Percentiles rank a stretch among this genome's conserved stretches.
These are phyloP conservation scores for Cerceris ruficornis DNA, from an alignment of 2,888 invertebrate species.

Conservation along the genomic window DNA sequence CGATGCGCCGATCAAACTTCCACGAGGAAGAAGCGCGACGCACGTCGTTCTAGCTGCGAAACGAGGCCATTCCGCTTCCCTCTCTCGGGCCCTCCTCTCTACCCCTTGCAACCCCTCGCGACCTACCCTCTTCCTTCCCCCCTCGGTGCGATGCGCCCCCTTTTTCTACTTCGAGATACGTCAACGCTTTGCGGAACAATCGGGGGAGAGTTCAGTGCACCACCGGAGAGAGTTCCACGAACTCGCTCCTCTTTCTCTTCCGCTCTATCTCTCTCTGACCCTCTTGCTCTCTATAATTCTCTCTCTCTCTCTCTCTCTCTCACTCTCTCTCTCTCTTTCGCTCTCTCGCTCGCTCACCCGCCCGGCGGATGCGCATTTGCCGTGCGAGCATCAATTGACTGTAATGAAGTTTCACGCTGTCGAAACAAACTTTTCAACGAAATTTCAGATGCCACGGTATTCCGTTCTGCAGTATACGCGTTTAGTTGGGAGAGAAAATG, in stretches of 20 bases:
- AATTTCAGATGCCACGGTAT: slow-evolving; percentile 22
- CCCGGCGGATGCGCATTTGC: slow-evolving; percentile 56
- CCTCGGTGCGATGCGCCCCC: slow-evolving; percentile 53
- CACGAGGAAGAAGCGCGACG: slow-evolving; percentile 50
- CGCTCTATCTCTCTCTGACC: too few relatives aligned
- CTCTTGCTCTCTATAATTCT: too few relatives aligned
- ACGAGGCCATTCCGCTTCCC: slow-evolving; percentile 73
- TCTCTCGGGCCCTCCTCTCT: slow-evolving; percentile 32
- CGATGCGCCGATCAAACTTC: slow-evolving; percentile 49
- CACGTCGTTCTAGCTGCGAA: slow-evolving; percentile 64
- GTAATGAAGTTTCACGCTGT: slow-evolving; percentile 60
- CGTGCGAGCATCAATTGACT: slow-evolving; percentile 57
- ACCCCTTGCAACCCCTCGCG: slow-evolving; percentile 27
- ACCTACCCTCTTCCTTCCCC: slow-evolving; percentile 34
- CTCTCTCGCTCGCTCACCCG: too few relatives aligned
- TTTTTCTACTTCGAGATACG: slow-evolving; percentile 69
- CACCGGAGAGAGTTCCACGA: slow-evolving; percentile 66
- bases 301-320: too few relatives aligned
- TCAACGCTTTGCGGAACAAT: slow-evolving; percentile 77
- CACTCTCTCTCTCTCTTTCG: too few relatives aligned
- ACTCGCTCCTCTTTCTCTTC: slow-evolving; percentile 46
- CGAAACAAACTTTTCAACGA: slow-evolving; percentile 23
- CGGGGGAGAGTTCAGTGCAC: slow-evolving; percentile 76
- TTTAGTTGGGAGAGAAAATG: neutral
- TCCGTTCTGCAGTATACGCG: neutral